Conservation (phyloP, 2,113 vertebrate species). For the Ellobius talpinus region DNA sequence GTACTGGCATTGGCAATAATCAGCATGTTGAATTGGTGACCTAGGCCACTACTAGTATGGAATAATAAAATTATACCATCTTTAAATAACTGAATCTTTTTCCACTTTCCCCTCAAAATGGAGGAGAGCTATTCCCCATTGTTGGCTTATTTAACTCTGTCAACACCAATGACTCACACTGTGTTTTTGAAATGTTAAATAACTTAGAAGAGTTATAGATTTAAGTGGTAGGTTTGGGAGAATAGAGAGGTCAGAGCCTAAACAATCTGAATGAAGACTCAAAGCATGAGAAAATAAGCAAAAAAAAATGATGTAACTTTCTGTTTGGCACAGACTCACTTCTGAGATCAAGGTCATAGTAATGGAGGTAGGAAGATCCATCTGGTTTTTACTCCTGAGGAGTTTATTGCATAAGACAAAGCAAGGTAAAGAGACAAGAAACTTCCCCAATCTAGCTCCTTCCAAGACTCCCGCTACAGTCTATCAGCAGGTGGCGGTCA, state of each 20-base stretch:
- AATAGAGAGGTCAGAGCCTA: background rate
- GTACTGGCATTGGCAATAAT: slow-evolving; percentile 62
- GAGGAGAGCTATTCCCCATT: slow-evolving; percentile 29
- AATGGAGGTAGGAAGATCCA: background rate
- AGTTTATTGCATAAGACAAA: background rate
- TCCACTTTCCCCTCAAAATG: background rate
- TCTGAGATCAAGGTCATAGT: background rate
- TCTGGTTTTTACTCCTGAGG: background rate
- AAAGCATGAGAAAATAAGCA: background rate
- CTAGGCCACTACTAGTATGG: slow-evolving; percentile 8
- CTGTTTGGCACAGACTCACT: background rate
- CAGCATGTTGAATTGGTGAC: slow-evolving; percentile 54
- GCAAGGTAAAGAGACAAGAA: background rate
- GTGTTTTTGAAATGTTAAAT: slow-evolving; percentile 25
- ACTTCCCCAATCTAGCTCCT: background rate
- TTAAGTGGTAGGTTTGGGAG: background rate
- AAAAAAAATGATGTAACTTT: background rate
- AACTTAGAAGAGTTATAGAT: slow-evolving; percentile 22
- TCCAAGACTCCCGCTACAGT: background rate
- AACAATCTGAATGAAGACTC: background rate
- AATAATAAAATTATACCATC: slow-evolving; percentile 26
- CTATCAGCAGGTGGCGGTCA: background rate
- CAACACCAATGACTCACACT: background rate
- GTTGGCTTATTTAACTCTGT: background rate
- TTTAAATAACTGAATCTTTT: slow-evolving; percentile 34